Base-by-base conservation (phyloP, 2,113 vertebrate species). In the Caranx melampygus region DNA sequence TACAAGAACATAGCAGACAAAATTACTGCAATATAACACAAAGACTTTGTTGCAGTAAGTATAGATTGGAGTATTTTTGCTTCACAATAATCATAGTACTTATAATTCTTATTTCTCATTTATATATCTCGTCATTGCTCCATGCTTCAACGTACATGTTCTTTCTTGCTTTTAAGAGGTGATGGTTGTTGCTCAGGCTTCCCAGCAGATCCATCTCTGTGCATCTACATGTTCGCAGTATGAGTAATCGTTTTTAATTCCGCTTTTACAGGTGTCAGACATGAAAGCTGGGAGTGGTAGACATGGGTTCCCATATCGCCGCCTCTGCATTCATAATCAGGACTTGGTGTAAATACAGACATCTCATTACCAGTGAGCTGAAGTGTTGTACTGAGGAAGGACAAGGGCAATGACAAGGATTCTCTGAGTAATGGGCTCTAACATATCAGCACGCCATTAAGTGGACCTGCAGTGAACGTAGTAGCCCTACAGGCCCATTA, bases 391-490 rank as follows among this genome's bases (percentile, higher is more conserved):
- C 74, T 51, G 86, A 72, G 49, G 81, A 65, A 88, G 85, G 86
- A 72, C 75, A 87, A 64, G 87, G 86, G 73, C 88, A 90, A 82
- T 80, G 83, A 92, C 89, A 85, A 90, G 90, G 77, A 89, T 92
- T 84, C 83, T 86, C 73, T 69, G 83, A 87, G 73, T 93, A 93
- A 94, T 92, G 87, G 88, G 83, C 84, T 91, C 69, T 37, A 62
- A 84, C 84, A 88, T 77, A 89, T 91, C 89, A 75, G 78, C 68
- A 67, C 66, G 57, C 61, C 62, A 84, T 90, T 89, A 84, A 81
- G 66, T 83, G 67, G 87, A 79, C 88, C 78, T 84, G 82, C 3
- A 52, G 79, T 63, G 63, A 84, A 81, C 61, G 42, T 61, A 67
- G 84, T 63, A 80, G 81, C 79, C 86, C 49, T 61, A 49, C 82